Evolutionary conservation across 1,140 invertebrate species (phyloP), one percentile per base, ranked within the genome.

Genomic region (Agrilus planipennis): DNA sequence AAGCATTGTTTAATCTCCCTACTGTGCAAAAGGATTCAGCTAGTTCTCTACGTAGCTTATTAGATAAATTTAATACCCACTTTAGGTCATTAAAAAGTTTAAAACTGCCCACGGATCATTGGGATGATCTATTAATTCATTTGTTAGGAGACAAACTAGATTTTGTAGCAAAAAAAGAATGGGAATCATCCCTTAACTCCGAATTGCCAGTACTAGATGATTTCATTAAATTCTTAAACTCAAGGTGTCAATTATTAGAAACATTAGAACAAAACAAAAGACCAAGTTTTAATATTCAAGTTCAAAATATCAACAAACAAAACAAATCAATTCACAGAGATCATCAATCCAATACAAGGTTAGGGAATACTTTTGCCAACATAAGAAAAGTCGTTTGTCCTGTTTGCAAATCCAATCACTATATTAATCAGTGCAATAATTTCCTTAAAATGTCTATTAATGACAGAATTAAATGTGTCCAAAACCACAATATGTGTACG

Each of bases 121-220:
- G 46, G 42, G 23, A 36, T 30, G 29, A 42, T 2, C 16, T 47
- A 27, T 27, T 45, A 22, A 12, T 47, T 14, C 21, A 27, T 16
- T 15, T 47, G 14, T 7, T 47, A 27, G 1, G 15, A 12, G 38
- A 44, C 14, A 47, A 47, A 35, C 22, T 47, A 20, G 46, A 47
- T 38, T 36, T 39, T 6, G 19, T 37, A 15, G 30, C 39, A 2
- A 41, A 34, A 42, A 3, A 18, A 4, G 39, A 41, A 36, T 45
- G 38, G 44, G 17, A 45, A 35, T 19, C n/a, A 30, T 14, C 28
- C 7, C n/a, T 25, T 7, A 25, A 25, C n/a, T 25, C 23, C 7
- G 12, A 31, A 32, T n/a, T 34, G 17, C 44, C 21, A 31, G 4
- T 6, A 22, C 30, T 5, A 18, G 2, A 11, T 22, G 11, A 22